Base-by-base conservation (phyloP, 92 coral and sea anemone genomes). In the Phenganax marumi region DNA sequence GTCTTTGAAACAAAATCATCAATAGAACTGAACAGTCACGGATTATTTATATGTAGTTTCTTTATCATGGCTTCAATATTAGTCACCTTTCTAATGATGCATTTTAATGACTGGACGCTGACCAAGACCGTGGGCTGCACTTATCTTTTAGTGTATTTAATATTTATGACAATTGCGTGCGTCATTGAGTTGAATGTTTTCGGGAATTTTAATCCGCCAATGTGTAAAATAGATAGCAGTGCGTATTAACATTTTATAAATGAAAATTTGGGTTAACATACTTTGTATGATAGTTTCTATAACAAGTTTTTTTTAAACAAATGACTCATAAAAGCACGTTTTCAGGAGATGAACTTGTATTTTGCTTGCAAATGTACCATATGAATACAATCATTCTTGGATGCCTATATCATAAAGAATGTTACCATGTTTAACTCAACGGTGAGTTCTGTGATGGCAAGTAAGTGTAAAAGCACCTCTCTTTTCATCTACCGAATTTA, bases 31-130 rank as follows among this genome's bases (percentile, higher is more conserved):
- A 91, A 92, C 89, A 96, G 99, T 50, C 99, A 96, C 68, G 99
- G 99, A 12, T 83, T 96, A 63, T 92, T 92, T 63, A 85, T 96
- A n/a, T 89, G 97, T 9, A 89, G 99, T 62, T 96, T 96, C 90
- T 96, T 96, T 50, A 96, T 96, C 69, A 78, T 96, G 70, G 97
- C 96, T 39, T 96, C 99, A 64, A 92, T 96, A 61, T 93, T 90
- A 49, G 85, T 96, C 63, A 91, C 97, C 0, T 74, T 96, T 39
- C 50, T 92, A 43, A 92, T 96, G 74, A 96, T 96, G 54, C 88
- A 92, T 57, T 90, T 87, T 68, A 87, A 91, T 79, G 89, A 92
- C 52, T 96, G 97, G 97, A 91, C 89, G 22, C 83, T 96, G 61
- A 85, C 93, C 68, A 88, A 85, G 49, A 96, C 88, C 76, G 99